Conservation (phyloP, 2,113 vertebrate species). For the Anseranas semipalmata region DNA sequence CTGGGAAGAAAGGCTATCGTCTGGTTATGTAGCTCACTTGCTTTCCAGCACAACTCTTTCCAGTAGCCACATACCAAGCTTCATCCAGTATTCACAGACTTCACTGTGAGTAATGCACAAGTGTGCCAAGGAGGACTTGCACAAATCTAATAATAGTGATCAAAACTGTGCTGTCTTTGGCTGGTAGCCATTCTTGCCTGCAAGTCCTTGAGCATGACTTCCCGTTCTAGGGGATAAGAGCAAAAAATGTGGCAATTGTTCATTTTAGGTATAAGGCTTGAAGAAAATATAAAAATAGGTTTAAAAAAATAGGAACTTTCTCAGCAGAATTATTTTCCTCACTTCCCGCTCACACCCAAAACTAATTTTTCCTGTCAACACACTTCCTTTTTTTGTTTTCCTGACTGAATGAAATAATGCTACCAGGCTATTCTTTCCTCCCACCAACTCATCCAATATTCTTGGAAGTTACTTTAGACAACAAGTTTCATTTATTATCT, state of each 20-base stretch:
- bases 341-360: constrained; percentile 27
- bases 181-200: background rate
- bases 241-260: background rate
- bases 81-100: background rate
- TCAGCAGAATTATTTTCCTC: constrained; percentile 29
- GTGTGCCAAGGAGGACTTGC: background rate
- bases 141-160: background rate
- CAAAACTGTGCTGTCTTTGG: background rate
- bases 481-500: constrained; percentile 34
- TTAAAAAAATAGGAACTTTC: background rate
- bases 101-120: background rate
- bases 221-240: background rate
- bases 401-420: constrained; percentile 6
- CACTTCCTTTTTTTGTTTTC: constrained; percentile 10
- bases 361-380: constrained; percentile 16
- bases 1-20: background rate
- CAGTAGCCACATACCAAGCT: background rate
- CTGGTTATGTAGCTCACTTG: background rate
- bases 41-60: background rate
- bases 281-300: background rate
- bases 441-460: background rate
- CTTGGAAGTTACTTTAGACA: constrained; percentile 38
- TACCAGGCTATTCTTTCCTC: background rate
- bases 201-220: background rate
- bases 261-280: background rate